Evolutionary conservation across 1,140 invertebrate species (phyloP).

Genomic region (Drosophila truncata): DNA sequence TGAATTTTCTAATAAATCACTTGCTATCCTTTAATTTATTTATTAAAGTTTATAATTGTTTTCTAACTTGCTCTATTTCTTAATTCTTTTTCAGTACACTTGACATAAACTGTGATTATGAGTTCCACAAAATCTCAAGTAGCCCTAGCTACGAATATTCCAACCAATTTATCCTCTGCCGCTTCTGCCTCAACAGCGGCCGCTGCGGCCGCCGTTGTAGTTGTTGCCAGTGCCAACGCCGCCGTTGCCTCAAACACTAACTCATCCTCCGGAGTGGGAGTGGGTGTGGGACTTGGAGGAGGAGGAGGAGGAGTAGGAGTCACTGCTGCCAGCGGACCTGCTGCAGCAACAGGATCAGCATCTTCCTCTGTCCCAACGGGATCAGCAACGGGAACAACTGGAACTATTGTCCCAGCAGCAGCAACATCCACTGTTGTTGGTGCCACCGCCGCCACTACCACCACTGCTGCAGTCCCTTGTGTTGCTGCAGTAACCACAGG

Average conservation of each 20-base stretch:
- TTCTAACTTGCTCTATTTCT: background rate
- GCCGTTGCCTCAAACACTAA: slow-evolving; percentile 68
- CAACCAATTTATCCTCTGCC: slow-evolving; percentile 82
- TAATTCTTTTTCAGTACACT: slow-evolving; percentile 64
- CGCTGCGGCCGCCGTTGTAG: slow-evolving; percentile 75
- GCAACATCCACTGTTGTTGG: slow-evolving; percentile 32
- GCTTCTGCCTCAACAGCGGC: slow-evolving; percentile 71
- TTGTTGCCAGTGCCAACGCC: slow-evolving; percentile 71
- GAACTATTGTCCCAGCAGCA: slow-evolving; percentile 28
- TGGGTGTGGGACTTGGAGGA: slow-evolving; percentile 25
- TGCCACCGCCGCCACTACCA: background rate
- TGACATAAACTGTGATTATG: slow-evolving; percentile 85
- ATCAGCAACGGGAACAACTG: slow-evolving; percentile 32
- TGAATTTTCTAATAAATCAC: background rate
- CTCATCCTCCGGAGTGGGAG: slow-evolving; percentile 40
- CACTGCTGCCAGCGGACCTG: slow-evolving; percentile 1
- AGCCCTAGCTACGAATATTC: slow-evolving; percentile 85
- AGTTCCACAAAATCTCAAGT: slow-evolving; percentile 85
- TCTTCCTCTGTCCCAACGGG: slow-evolving; percentile 25
- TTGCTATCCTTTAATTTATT: background rate
- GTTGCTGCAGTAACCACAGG: slow-evolving; percentile 25
- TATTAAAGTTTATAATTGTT: background rate
- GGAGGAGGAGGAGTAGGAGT: slow-evolving; percentile 25
- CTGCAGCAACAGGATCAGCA: slow-evolving; percentile 27
- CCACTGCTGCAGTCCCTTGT: slow-evolving; percentile 19